These are phyloP conservation scores for Leucophenga varia DNA, from an alignment of 1,140 invertebrate genomes.

Conservation along the genomic window DNA sequence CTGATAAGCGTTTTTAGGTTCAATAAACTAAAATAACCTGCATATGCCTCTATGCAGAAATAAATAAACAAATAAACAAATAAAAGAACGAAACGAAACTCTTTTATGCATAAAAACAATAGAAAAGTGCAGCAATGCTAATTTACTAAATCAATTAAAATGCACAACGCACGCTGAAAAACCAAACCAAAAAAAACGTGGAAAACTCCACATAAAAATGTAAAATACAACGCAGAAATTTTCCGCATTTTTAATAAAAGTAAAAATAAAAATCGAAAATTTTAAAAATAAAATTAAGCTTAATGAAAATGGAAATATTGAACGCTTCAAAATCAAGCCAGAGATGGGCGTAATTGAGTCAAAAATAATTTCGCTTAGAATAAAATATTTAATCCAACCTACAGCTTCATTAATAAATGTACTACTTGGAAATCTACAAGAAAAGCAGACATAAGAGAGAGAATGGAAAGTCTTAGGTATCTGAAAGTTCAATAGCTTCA, in stretches of 20 bases:
- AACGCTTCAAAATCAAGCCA: too few relatives aligned
- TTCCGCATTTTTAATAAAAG: conserved; percentile 35
- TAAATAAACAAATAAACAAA: conserved; percentile 15
- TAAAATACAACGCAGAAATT: conserved; percentile 5
- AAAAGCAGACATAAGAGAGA: too few relatives aligned
- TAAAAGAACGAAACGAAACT: conserved; percentile 34
- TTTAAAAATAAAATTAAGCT: too few relatives aligned
- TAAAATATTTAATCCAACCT: too few relatives aligned
- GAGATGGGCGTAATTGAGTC: too few relatives aligned
- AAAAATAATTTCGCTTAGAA: too few relatives aligned
- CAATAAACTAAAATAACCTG: conserved; percentile 52
- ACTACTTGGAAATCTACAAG: too few relatives aligned
- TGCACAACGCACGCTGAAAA: conserved; percentile 22
- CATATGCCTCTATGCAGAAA: conserved; percentile 19
- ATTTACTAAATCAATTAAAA: conserved; percentile 37
- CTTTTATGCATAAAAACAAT: conserved; percentile 22
- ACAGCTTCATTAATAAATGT: too few relatives aligned
- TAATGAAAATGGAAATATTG: too few relatives aligned
- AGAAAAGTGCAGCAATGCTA: conserved; percentile 19
- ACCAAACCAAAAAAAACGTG: conserved; percentile 30
- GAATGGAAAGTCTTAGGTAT: too few relatives aligned
- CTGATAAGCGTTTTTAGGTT: conserved; percentile 25
- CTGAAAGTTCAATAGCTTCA: too few relatives aligned
- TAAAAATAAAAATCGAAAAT: conserved; percentile 15
- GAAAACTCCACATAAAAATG: conserved; percentile 20